A percentile compares a stretch with the other conserved stretches of the same genome.
Evolutionary conservation across 2,888 invertebrate genomes (phyloP).

Genomic region (Dryocosmus kuriphilus): DNA sequence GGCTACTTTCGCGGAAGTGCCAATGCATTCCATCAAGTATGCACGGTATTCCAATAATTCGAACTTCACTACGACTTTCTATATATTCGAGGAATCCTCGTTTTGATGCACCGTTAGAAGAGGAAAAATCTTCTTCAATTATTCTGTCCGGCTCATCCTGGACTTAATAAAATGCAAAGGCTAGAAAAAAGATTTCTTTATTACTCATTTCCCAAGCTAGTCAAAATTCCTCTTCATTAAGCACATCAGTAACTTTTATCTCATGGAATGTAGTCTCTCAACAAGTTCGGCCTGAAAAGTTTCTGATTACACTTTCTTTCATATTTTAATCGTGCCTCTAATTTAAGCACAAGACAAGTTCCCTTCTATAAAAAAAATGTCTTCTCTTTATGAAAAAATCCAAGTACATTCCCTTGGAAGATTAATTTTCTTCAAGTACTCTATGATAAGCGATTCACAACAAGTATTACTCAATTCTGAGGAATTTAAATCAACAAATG

Average conservation of each 20-base stretch:
- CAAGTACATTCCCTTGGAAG: neutral
- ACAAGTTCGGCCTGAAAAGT: no score
- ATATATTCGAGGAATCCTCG: slow-evolving; percentile 56
- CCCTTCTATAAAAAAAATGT: neutral
- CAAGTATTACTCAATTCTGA: slow-evolving; percentile 8
- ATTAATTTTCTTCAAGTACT: neutral
- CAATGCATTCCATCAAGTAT: slow-evolving; percentile 62
- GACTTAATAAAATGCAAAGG: neutral
- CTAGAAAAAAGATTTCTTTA: neutral
- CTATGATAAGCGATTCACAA: neutral
- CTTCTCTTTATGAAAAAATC: neutral
- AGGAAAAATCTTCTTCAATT: slow-evolving; percentile 39
- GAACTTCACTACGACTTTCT: slow-evolving; percentile 69
- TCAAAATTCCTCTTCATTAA: slow-evolving; percentile 8
- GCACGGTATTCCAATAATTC: slow-evolving; percentile 68
- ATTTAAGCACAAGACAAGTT: neutral
- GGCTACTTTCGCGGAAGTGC: slow-evolving; percentile 70
- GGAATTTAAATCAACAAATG: slow-evolving; percentile 20
- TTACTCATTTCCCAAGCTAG: slow-evolving; percentile 10
- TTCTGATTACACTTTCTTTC: neutral
- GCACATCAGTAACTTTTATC: neutral
- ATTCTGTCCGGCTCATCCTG: neutral
- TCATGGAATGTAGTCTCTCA: neutral
- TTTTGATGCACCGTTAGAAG: slow-evolving; percentile 61
- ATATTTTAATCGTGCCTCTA: neutral